phyloP scores from a whole-genome alignment of 1,140 invertebrate genomes.

The Micrasema minimum region DNA sequence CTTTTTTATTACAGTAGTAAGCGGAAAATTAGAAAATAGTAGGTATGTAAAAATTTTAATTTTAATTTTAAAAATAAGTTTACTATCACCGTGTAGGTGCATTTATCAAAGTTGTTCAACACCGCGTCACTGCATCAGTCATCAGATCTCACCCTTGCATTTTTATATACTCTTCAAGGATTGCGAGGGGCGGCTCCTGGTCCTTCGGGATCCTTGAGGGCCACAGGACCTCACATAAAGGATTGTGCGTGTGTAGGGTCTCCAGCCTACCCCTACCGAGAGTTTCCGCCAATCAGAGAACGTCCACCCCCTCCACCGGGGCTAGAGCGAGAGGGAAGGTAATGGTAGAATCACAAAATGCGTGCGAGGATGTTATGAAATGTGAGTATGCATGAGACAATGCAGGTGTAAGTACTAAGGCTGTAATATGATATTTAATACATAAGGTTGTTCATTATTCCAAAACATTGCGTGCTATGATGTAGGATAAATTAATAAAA shows the following conservation, averaged over 20 bases:
- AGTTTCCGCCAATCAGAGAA: neutral
- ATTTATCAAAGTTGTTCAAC: neutral
- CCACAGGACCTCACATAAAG: neutral
- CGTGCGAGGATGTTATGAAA: conserved; percentile 3
- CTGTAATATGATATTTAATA: too few species aligned
- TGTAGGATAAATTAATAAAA: too few species aligned
- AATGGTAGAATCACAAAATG: conserved; percentile 2
- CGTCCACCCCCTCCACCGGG: neutral
- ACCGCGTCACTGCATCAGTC: neutral
- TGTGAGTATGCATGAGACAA: conserved; percentile 18
- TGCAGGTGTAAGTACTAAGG: neutral
- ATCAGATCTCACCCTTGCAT: conserved; percentile 9
- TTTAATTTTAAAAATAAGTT: too few species aligned
- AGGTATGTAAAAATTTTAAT: too few species aligned
- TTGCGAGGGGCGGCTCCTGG: conserved; percentile 12
- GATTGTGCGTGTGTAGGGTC: conserved; percentile 3
- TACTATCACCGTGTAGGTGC: too few species aligned
- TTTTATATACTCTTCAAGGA: conserved; percentile 25
- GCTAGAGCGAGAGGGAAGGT: neutral
- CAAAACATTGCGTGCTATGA: too few species aligned
- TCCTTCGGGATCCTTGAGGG: conserved; percentile 17
- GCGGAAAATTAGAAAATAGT: too few species aligned
- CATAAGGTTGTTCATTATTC: too few species aligned
- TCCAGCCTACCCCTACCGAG: neutral
- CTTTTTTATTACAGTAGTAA: too few species aligned